phyloP scores from a whole-genome alignment of 2,888 invertebrate species.

The Acleris cristana region DNA sequence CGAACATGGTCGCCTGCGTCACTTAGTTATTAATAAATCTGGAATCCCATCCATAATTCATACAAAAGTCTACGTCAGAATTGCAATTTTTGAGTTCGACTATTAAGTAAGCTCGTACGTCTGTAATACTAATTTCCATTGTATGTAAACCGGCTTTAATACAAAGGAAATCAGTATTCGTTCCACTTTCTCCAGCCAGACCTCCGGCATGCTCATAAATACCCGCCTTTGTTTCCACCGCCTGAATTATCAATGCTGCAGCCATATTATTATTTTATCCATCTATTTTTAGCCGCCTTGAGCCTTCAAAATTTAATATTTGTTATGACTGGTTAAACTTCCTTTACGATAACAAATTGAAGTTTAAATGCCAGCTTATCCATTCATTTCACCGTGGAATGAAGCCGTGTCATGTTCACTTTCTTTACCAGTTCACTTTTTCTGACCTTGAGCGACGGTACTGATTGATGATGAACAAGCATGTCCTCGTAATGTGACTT shows the following conservation, averaged over 20 bases:
- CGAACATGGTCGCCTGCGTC: not conserved
- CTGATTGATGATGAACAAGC: slow-evolving; percentile 11
- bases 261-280: slow-evolving; percentile 22
- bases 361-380: not conserved
- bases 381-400: not conserved
- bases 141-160: slow-evolving; percentile 50
- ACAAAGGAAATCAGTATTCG: slow-evolving; percentile 64
- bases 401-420: slow-evolving; percentile 16
- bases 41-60: slow-evolving; percentile 16
- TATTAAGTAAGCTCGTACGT: slow-evolving; percentile 39
- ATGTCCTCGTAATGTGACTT: slow-evolving; percentile 14
- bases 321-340: slow-evolving; percentile 1
- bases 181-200: slow-evolving; percentile 63
- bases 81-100: slow-evolving; percentile 27
- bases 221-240: slow-evolving; percentile 57
- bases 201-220: slow-evolving; percentile 51
- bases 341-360: not conserved
- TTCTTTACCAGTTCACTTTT: slow-evolving; percentile 37
- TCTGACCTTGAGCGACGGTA: slow-evolving; percentile 24
- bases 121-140: slow-evolving; percentile 48
- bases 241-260: slow-evolving; percentile 36
- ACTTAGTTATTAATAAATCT: slow-evolving; percentile 5
- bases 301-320: slow-evolving; percentile 2
- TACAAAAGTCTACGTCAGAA: slow-evolving; percentile 13
- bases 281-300: slow-evolving; percentile 22